Evolutionary conservation across 2,113 vertebrate species (phyloP), one percentile per base, ranked within the genome.

Genomic region (Menura novaehollandiae): DNA sequence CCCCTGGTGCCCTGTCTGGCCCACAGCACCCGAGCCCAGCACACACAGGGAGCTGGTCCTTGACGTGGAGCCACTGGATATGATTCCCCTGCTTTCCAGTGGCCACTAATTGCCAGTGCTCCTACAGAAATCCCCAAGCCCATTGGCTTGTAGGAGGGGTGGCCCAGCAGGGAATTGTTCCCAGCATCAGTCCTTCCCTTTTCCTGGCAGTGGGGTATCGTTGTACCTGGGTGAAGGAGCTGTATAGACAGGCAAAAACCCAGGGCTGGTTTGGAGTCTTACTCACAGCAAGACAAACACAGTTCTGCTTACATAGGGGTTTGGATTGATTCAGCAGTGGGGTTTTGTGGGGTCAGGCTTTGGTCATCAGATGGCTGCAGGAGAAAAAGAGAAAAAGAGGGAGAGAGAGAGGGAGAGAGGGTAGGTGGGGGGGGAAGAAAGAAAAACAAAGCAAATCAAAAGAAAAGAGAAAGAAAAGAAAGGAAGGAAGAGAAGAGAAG

Each of bases 1-100:
- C 47, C 58, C 47, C 63, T 3, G 56, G 60, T 22, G 0, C 1
- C 1, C 5, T 13, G 69, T 74, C 82, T 0, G 2, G 22, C 9
- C 1, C 3, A 19, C 73, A 66, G 46, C 2, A 10, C 37, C 35
- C 3, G 0, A 75, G 53, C 76, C 41, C 55, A 11, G 37, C 2
- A 7, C 43, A 11, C 1, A 0, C 68, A 16, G 21, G 8, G 49
- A 86, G 32, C 41, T 28, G 72, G 5, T 41, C 23, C 44, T 78
- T 3, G 0, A 4, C 8, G 2, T 77, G 15, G 47, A 91, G 19
- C n/a, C 41, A 2, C 72, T 6, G 0, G 5, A n/a, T 86, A 10
- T 2, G 1, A 4, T 21, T 51, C 22, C 26, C 10, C 33, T 5
- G 33, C 4, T 21, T 81, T 37, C 55, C 78, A 30, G 41, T 2